Evolutionary conservation across 2,888 invertebrate species (phyloP).

Genomic region (Heliconius aoede): DNA sequence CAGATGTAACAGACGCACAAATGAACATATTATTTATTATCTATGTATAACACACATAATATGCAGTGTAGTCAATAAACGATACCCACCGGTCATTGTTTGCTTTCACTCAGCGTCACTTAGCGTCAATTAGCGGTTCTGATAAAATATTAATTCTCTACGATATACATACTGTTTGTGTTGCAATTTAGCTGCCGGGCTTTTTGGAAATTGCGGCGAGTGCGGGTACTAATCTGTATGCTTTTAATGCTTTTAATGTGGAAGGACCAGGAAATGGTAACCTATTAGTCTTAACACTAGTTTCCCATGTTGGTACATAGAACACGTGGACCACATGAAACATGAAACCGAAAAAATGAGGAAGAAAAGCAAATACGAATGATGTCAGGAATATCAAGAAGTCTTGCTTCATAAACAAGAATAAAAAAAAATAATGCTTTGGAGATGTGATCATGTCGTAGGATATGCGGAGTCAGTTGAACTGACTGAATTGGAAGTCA

Average conservation of each 20-base stretch:
- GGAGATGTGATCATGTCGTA: no score
- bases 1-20: background rate
- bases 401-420: no score
- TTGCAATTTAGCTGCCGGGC: conserved; percentile 5
- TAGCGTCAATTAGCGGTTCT: conserved; percentile 60
- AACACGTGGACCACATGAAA: no score
- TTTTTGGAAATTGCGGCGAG: background rate
- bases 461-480: no score
- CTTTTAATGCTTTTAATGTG: no score
- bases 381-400: no score
- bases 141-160: conserved; percentile 47
- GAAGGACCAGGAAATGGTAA: no score
- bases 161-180: conserved; percentile 21
- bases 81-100: conserved; percentile 50
- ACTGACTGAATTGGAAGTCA: no score
- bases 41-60: conserved; percentile 10
- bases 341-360: no score
- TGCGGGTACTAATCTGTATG: background rate
- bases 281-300: background rate
- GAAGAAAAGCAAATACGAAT: no score
- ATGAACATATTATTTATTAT: background rate
- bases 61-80: conserved; percentile 11
- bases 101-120: conserved; percentile 61
- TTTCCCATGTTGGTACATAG: background rate
- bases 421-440: no score